Evolutionary conservation across 2,113 vertebrate species (phyloP).

Genomic region (Hirundichthys speculiger): DNA sequence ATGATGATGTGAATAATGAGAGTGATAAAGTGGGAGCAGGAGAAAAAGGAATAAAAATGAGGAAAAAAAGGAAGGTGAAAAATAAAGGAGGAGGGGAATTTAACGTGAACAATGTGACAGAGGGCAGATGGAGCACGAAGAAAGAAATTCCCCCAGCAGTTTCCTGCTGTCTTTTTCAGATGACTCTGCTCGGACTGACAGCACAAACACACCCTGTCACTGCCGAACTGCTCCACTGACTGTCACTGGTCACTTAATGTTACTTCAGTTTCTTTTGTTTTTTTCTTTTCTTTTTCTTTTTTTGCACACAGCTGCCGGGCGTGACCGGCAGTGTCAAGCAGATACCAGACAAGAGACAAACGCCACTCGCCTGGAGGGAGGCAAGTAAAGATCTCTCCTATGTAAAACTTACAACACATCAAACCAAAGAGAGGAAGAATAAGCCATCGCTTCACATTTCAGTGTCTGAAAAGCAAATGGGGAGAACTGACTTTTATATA

Average conservation of each 20-base stretch:
- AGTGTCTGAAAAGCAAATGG: background rate
- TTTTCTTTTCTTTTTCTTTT: slow-evolving; percentile 1
- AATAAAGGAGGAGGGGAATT: background rate
- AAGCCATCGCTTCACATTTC: too few species aligned
- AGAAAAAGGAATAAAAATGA: background rate
- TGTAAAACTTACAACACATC: slow-evolving; percentile 5
- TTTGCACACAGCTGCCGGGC: slow-evolving; percentile 27
- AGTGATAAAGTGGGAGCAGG: background rate
- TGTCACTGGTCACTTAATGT: slow-evolving; percentile 45
- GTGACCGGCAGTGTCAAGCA: slow-evolving; percentile 34
- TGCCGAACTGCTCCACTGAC: slow-evolving; percentile 50
- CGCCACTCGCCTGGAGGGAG: slow-evolving; percentile 16
- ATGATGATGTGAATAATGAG: slow-evolving; percentile 28
- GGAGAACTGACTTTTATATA: background rate
- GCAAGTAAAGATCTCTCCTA: slow-evolving; percentile 4
- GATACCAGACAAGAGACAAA: slow-evolving; percentile 22
- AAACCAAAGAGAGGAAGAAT: background rate
- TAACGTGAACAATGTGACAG: slow-evolving; percentile 41
- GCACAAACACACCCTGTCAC: slow-evolving; percentile 39
- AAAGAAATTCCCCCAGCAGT: slow-evolving; percentile 49
- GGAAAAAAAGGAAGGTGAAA: slow-evolving; percentile 3
- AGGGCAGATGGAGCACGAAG: slow-evolving; percentile 43
- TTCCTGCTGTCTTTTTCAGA: slow-evolving; percentile 57
- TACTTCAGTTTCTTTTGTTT: slow-evolving; percentile 4
- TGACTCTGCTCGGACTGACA: slow-evolving; percentile 35